phyloP scores from a whole-genome alignment of 1,140 invertebrate genomes.

The Drosophila pachea region DNA sequence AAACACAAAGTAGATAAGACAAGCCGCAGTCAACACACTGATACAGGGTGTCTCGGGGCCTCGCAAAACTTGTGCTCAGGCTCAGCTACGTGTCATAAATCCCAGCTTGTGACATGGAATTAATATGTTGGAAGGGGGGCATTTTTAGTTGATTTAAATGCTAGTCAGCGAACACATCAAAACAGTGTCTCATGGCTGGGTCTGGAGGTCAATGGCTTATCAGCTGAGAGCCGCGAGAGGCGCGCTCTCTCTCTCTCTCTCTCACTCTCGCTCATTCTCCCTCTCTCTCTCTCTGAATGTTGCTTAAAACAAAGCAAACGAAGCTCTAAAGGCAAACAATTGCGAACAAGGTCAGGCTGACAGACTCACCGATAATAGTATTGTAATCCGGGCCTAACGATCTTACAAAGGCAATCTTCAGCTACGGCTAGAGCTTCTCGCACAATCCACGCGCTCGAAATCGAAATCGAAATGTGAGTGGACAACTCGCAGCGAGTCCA shows the following conservation, averaged over 20 bases:
- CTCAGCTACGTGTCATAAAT: not conserved
- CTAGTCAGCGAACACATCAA: constrained; percentile 12
- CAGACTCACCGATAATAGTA: constrained; percentile 25
- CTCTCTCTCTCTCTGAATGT: not conserved
- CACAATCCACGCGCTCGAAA: constrained; percentile 42
- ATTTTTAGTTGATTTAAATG: not conserved
- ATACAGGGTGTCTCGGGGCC: not conserved
- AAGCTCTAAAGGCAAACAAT: constrained; percentile 5
- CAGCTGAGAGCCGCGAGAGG: constrained; percentile 39
- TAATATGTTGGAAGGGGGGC: not conserved
- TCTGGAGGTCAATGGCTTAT: constrained; percentile 71
- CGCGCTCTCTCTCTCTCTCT: not conserved
- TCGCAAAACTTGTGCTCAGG: not conserved
- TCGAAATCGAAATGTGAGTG: constrained; percentile 52
- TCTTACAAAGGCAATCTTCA: not conserved
- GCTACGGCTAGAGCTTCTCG: not conserved
- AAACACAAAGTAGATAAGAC: not conserved
- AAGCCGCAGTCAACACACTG: not conserved
- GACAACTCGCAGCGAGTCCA: constrained; percentile 69
- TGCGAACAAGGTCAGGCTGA: not conserved
- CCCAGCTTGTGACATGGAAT: not conserved
- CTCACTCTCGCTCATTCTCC: not conserved
- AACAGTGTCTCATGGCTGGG: constrained; percentile 23
- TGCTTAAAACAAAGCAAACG: not conserved
- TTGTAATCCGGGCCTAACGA: constrained; percentile 1